Evolutionary conservation across 2,797 vertebrate genomes (phyloP).

Genomic region (Microctenopoma steveboyesi): DNA sequence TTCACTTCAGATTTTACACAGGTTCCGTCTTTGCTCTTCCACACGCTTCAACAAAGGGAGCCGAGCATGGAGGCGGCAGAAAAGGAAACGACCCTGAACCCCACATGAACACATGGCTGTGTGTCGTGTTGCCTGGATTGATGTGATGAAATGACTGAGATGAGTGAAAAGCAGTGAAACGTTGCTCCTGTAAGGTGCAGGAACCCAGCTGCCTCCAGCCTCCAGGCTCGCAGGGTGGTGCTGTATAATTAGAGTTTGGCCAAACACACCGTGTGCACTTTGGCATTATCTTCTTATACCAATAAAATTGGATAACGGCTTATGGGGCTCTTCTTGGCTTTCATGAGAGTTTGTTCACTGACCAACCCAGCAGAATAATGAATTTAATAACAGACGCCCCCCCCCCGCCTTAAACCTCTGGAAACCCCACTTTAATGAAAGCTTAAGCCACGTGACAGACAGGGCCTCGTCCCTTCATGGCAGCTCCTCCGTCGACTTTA

Average conservation of each 20-base stretch:
- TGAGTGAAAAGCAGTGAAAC: no score
- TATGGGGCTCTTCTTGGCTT: constrained; percentile 16
- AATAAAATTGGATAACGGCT: constrained; percentile 26
- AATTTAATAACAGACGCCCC: constrained; percentile 59
- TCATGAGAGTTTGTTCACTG: constrained; percentile 42
- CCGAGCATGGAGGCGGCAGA: no score
- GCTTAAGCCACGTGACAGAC: constrained; percentile 44
- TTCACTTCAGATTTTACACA: no score
- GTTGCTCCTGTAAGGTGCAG: no score
- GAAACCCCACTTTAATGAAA: constrained; percentile 61
- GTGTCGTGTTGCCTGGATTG: no score
- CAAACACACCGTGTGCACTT: constrained; percentile 6
- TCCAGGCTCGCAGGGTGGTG: no score
- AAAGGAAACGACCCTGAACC: no score
- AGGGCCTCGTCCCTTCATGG: constrained; percentile 48
- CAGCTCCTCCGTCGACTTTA: constrained; percentile 32
- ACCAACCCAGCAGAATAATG: constrained; percentile 48
- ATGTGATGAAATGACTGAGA: no score
- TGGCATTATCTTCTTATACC: background rate
- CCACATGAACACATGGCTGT: no score
- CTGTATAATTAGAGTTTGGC: background rate
- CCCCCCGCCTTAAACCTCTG: constrained; percentile 31
- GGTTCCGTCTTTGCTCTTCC: no score
- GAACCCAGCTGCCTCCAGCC: no score
- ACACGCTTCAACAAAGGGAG: no score